Base-by-base conservation (phyloP, 2,113 vertebrate genomes). In the Ifrita kowaldi region DNA sequence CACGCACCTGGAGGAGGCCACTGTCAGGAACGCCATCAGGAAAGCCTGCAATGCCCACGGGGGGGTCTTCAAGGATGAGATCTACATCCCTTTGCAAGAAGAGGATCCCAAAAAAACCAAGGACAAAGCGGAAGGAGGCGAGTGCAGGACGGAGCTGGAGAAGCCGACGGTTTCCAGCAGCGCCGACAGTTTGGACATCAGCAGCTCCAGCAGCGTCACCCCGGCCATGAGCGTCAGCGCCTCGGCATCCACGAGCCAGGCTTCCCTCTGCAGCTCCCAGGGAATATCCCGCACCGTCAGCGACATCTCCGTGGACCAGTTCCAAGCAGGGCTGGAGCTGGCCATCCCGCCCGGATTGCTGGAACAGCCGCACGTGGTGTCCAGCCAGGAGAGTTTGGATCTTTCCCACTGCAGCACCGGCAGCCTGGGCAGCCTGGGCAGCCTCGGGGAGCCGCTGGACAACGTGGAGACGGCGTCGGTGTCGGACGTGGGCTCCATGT, bases 381-480 rank as follows among this genome's bases (percentile, higher is more conserved):
- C 99, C 94, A 99, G 99, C 97, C 99, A 99, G 96, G 99, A 99
- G 97, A 99, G 99, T 70, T 63, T 99, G 50, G 99, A 99, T 94
- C 98, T 99, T 14, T 99, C 99, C 8, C 98, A 99, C 39, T 99
- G 99, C 90, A 99, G 99, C 70, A 99, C 99, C 0, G 99, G 99
- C 21, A 99, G 99, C 92, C 93, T 99, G 16, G 99, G 99, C 26
- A 99, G 99, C 96, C 98, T 99, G 0, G 99, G 99, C 56, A 99
- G 99, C 93, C 96, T 99, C 0, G 99, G 99, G 50, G 99, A 99
- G 71, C 98, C 98, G 0, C 96, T 99, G 8, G 99, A 99, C 91
- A 98, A 98, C 0, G 98, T 98, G 11, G 99, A 99, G 27, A 98
- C 98, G 0, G 98, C 98, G 0, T 99, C 98, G 0, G 97, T 98